Evolutionary conservation across 2,888 invertebrate species (phyloP), one percentile per base, ranked within the genome.

Genomic region (Caenorhabditis angaria): DNA sequence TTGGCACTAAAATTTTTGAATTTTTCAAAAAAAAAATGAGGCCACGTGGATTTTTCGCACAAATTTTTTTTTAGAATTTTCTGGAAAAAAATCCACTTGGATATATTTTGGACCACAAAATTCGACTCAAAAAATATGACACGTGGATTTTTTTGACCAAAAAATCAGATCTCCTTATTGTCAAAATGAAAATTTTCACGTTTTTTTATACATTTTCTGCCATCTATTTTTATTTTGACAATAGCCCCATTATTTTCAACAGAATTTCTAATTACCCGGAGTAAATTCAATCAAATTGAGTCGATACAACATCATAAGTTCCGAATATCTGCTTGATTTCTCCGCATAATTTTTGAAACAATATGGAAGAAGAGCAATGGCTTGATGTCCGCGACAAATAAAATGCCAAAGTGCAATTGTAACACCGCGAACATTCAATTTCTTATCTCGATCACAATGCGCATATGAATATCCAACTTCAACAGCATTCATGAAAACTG

Each of bases 371-470:
- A 82, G 76, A 51, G 80, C 80, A 28, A 81, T 70, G 1, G 74
- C 80, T 65, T 81, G 78, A 63, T 82, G 82, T 14, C 82, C 82
- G 0, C 76, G 69, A 27, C 77, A 77, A 48, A 82, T 71, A 60
- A 82, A 82, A 64, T 82, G 70, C 80, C 81, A 82, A 10, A 80
- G 64, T 27, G 80, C 80, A 54, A 82, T 76, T n/a, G 80, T 78
- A 27, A 80, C 76, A 2, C 82, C 82, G 18, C 78, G 72, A 0
- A 80, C 81, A 56, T 77, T 69, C 25, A 80, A 70, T 29, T 78
- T 75, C 53, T 76, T 74, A 65, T 81, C 81, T 51, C 70, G 65
- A 61, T 81, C 81, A 54, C 75, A 78, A 48, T 78, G 78, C 10
- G 72, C 64, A 61, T 72, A 78, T 76, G 81, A 78, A 58, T 76